Evolutionary conservation across 2,113 vertebrate species (phyloP), one percentile per base, ranked within the genome.

Genomic region (Indri indri): DNA sequence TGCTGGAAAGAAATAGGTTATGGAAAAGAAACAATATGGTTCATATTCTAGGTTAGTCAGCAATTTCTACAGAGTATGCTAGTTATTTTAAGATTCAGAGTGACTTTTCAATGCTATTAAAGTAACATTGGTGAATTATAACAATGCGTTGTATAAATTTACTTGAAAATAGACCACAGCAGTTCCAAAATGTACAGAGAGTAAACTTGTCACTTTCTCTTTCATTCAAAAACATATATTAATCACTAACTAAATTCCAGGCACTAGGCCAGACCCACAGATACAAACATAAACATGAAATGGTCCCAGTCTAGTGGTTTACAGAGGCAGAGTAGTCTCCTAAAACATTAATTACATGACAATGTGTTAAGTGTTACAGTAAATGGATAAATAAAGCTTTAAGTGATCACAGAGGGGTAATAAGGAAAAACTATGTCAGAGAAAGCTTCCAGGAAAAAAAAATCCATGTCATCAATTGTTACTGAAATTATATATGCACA

Each of bases 41-140:
- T 97, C 70, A 95, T 59, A 79, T 89, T 89, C 86, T 65, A 83
- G 83, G 27, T 77, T 95, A 90, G 34, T 93, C 96, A 96, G 87
- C 68, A 89, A 71, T 90, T 95, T 93, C 90, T 84, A 86, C 8
- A 93, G 20, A 83, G 77, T 42, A 54, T 57, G 16, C 59, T 82
- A 47, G 16, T 65, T 86, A 91, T 82, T 94, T 87, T 83, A 95
- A 88, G 61, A 89, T 82, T 96, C 57, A 73, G 34, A 63, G 45
- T 74, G 50, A 95, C 11, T 91, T 66, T 88, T 71, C 20, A 91
- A 63, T 80, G 61, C 13, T 91, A 59, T 71, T 92, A 79, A 95
- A 89, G 32, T 68, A 92, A 88, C 27, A 77, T 17, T 87, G 18
- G 34, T 95, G 27, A 91, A 91, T 40, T 91, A 6, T 65, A 95